These are phyloP conservation scores for Hypotaenidia okinawae DNA, from an alignment of 2,797 vertebrate genomes.

Conservation along the genomic window DNA sequence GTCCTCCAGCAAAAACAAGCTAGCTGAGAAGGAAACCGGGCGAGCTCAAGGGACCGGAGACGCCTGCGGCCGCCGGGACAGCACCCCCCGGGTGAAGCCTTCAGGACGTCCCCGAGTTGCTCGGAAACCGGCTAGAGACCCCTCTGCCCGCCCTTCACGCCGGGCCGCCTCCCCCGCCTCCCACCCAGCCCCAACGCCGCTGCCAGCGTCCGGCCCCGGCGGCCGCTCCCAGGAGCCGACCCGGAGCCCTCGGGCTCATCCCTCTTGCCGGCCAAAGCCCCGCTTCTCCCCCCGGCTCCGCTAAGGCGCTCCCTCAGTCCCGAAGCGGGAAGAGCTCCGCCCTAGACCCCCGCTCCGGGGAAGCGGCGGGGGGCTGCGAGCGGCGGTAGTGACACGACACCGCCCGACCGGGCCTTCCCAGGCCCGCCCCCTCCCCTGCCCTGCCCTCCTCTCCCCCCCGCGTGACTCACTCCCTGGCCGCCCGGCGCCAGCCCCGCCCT, in stretches of 20 bases:
- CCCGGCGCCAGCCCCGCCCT: background rate
- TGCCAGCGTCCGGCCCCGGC: background rate
- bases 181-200: background rate
- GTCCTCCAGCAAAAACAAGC: background rate
- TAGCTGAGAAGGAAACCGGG: too few species aligned
- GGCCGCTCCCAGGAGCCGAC: background rate
- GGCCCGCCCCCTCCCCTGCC: background rate
- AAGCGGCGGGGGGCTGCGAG: too few species aligned
- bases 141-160: background rate
- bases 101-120: too few species aligned
- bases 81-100: background rate
- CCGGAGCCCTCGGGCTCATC: background rate
- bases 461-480: background rate
- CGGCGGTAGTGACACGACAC: too few species aligned
- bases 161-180: background rate
- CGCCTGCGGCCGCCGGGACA: fast-evolving
- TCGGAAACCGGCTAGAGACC: background rate
- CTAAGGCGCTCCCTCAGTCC: background rate
- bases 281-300: background rate
- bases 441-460: background rate
- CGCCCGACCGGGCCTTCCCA: background rate
- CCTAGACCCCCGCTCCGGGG: too few species aligned
- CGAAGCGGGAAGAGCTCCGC: background rate
- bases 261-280: background rate
- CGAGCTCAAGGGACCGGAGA: background rate